These are phyloP conservation scores for Platycheirus rosarum DNA, from an alignment of 2,888 invertebrate genomes.

Conservation along the genomic window DNA sequence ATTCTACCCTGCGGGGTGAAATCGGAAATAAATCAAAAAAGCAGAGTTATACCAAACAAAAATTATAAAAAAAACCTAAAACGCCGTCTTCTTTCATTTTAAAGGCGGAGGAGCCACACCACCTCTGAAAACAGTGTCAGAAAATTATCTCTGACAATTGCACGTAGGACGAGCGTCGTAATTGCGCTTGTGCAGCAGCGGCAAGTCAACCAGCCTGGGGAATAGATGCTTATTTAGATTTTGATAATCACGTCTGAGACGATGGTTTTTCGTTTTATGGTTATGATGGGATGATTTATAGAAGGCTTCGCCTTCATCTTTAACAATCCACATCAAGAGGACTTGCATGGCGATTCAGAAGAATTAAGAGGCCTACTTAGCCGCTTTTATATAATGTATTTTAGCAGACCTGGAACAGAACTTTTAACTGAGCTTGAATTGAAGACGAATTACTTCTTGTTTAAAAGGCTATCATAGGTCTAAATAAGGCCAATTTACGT, in stretches of 20 bases:
- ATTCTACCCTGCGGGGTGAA: slow-evolving; percentile 57
- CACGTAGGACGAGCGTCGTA: slow-evolving; percentile 69
- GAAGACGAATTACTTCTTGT: too few relatives aligned
- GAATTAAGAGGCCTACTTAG: background rate
- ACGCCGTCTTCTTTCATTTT: slow-evolving; percentile 24
- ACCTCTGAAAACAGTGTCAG: slow-evolving; percentile 61
- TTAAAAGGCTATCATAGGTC: too few relatives aligned
- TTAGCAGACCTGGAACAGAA: too few relatives aligned
- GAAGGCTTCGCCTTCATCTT: slow-evolving; percentile 14
- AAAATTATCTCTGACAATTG: slow-evolving; percentile 63
- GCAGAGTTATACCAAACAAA: too few relatives aligned
- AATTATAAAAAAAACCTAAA: slow-evolving; percentile 32
- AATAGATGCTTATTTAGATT: slow-evolving; percentile 71
- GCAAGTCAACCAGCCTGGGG: slow-evolving; percentile 45
- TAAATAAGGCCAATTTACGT: too few relatives aligned
- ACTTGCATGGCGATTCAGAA: too few relatives aligned
- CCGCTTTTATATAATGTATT: background rate
- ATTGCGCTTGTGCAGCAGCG: slow-evolving; percentile 72
- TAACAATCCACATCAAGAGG: too few relatives aligned
- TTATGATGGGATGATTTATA: slow-evolving; percentile 62
- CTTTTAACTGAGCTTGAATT: too few relatives aligned
- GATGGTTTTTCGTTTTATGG: slow-evolving; percentile 56
- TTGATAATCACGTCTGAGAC: slow-evolving; percentile 69
- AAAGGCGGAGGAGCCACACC: slow-evolving; percentile 21
- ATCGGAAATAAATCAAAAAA: slow-evolving; percentile 68